phyloP scores from a whole-genome alignment of 2,113 vertebrate species.

The Epinephelus moara region DNA sequence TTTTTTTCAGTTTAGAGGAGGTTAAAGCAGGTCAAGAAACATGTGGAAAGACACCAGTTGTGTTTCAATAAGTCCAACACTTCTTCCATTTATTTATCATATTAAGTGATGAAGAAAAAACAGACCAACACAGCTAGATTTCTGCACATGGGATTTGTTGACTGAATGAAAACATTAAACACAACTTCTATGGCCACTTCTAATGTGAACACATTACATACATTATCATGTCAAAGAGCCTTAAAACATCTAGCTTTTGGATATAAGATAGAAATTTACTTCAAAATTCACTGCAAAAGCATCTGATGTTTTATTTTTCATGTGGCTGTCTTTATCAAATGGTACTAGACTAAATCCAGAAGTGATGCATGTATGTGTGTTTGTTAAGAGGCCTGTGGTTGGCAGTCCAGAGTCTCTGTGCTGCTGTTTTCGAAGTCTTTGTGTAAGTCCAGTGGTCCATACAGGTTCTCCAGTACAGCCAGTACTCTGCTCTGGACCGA shows the following conservation, averaged over 20 bases:
- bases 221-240: neutral
- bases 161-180: neutral
- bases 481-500: slow-evolving; percentile 90
- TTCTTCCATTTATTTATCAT: neutral
- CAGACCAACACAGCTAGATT: neutral
- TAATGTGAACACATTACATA: neutral
- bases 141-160: neutral
- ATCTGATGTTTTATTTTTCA: neutral
- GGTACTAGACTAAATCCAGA: neutral
- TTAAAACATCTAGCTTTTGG: neutral
- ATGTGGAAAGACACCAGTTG: neutral
- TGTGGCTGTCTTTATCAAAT: neutral
- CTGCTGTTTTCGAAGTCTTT: slow-evolving; percentile 83
- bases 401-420: slow-evolving; percentile 15
- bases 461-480: slow-evolving; percentile 80
- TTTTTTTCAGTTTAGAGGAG: slow-evolving; percentile 8
- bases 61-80: neutral
- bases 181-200: neutral
- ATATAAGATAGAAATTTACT: neutral
- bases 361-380: neutral
- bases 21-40: neutral
- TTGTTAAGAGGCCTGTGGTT: slow-evolving; percentile 46
- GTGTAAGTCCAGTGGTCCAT: slow-evolving; percentile 89
- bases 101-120: neutral
- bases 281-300: neutral